Base-by-base conservation (phyloP, 2,888 invertebrate genomes). In the Plagodis pulveraria region DNA sequence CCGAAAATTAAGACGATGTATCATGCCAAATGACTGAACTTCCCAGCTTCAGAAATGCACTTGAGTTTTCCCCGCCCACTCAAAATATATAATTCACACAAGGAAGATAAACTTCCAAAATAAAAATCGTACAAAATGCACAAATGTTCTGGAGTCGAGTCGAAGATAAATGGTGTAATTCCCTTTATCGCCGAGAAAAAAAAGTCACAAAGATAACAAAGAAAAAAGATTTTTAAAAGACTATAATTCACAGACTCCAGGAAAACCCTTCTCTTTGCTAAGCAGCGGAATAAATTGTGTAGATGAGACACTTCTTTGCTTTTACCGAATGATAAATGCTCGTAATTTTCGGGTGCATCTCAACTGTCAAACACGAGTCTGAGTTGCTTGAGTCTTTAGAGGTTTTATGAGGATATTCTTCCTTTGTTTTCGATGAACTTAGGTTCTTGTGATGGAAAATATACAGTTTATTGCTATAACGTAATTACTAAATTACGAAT, bases 181-280 rank as follows among this genome's bases (percentile, higher is more conserved):
- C 83, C 74, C 77, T 87, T 87, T 87, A 89, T 86, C 87, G 83
- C 75, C 73, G 80, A 67, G 74, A 81, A 80, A 63, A 22, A 59
- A 81, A 86, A 85, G 82, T 84, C 84, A 72, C 81, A 80, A 78
- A 79, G 86, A 83, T 86, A 86, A 87, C 83, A 87, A 83, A 86
- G 81, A 82, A 66, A 86, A 86, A 85, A 84, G 80, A 87, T 66
- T 87, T 89, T 89, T 87, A 86, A 89, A 87, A 81, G 86, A 81
- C 82, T 73, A 87, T 87, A 88, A 85, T 80, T 89, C 84, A 88
- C 80, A 67, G 73, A 73, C 74, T 73, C 67, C 51, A 45, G 55
- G 60, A 56, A 62, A 84, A 82, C 86, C 84, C 84, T 86, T 83
- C 80, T 60, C 46, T 47, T 58, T 52, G 41, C 52, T 62, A 63